phyloP scores from a whole-genome alignment of 1,140 invertebrate species.

The Asobara japonica region DNA sequence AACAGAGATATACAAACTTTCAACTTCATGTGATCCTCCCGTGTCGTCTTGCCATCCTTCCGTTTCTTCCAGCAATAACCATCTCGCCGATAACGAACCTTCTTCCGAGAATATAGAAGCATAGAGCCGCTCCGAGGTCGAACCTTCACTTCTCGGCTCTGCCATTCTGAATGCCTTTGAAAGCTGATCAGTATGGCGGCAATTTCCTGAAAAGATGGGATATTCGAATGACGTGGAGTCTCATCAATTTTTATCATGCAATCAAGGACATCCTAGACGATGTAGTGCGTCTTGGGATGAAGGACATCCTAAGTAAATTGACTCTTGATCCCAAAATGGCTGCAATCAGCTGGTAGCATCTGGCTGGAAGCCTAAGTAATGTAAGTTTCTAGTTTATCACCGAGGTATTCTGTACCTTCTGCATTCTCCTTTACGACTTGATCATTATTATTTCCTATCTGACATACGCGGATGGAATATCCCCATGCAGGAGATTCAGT shows the following conservation, averaged over 20 bases:
- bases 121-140: conserved; percentile 97
- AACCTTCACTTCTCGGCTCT: conserved; percentile 96
- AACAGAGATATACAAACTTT: conserved; percentile 77
- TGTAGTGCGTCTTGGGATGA: too few species aligned
- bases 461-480: too few species aligned
- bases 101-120: conserved; percentile 95
- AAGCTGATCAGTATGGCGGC: conserved; percentile 97
- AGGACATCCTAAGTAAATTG: too few species aligned
- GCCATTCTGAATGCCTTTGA: conserved; percentile 95
- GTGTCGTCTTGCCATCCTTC: conserved; percentile 96
- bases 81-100: conserved; percentile 94
- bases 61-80: conserved; percentile 99
- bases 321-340: too few species aligned
- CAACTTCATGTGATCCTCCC: conserved; percentile 99
- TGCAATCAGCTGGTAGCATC: too few species aligned
- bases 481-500: too few species aligned
- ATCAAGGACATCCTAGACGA: too few species aligned
- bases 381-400: too few species aligned
- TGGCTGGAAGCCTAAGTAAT: too few species aligned
- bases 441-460: too few species aligned
- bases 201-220: conserved; percentile 86
- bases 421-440: too few species aligned
- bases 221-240: neutral
- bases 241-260: neutral
- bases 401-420: too few species aligned